phyloP scores from a whole-genome alignment of 2,888 invertebrate genomes.

The Odontothrips loti region DNA sequence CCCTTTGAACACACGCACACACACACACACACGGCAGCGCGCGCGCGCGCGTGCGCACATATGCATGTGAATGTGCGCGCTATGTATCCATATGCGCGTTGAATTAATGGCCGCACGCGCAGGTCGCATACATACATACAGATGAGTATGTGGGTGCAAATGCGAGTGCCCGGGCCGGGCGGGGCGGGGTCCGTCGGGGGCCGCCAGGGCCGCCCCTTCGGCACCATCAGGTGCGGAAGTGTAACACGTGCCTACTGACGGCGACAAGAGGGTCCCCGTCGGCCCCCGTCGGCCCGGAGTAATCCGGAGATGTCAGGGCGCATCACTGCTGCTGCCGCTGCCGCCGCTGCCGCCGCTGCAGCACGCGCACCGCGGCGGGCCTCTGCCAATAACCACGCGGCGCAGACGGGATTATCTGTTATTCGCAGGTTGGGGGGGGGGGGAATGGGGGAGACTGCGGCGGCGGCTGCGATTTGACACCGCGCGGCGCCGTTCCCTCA shows the following conservation, averaged over 20 bases:
- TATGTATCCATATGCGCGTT: constrained; percentile 18
- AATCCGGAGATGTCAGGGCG: too few relatives aligned
- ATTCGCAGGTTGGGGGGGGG: too few relatives aligned
- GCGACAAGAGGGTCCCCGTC: too few relatives aligned
- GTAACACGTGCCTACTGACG: too few relatives aligned
- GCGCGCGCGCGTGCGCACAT: constrained; percentile 13
- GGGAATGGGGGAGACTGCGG: too few relatives aligned
- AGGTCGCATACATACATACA: constrained; percentile 3
- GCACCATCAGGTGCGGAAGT: too few relatives aligned
- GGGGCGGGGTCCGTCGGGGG: neutral
- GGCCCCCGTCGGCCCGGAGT: too few relatives aligned
- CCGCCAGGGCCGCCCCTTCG: neutral
- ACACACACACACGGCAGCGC: neutral
- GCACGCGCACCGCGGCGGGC: too few relatives aligned
- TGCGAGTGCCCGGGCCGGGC: neutral
- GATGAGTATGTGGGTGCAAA: constrained; percentile 9
- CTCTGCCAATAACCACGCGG: too few relatives aligned
- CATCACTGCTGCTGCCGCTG: too few relatives aligned
- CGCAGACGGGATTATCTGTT: too few relatives aligned
- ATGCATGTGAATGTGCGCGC: constrained; percentile 15
- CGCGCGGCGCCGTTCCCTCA: neutral
- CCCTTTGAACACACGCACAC: neutral
- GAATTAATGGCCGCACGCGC: constrained; percentile 17
- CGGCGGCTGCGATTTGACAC: neutral
- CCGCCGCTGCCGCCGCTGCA: too few relatives aligned